Base-by-base conservation (phyloP, 2,113 vertebrate genomes). In the Lophotis ruficrista region DNA sequence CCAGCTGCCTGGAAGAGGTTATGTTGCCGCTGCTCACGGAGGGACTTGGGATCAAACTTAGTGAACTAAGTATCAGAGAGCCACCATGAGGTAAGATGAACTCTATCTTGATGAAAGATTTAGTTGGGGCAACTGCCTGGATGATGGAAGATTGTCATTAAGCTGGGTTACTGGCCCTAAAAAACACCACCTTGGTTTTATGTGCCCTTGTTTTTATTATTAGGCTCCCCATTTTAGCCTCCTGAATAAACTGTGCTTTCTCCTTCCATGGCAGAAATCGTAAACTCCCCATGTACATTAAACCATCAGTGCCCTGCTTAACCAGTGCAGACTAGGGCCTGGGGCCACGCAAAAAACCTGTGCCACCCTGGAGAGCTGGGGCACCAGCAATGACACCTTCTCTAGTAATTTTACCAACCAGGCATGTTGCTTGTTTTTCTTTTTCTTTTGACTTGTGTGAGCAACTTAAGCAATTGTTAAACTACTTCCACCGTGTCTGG, bases 191-290 rank as follows among this genome's bases (percentile, higher is more conserved):
- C 11, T 79, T 64, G 27, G 13, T 28, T 85, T 70, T 92, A 57
- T 0, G 0, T 45, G 24, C 12, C 11, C n/a, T 83, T n/a, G 38
- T 47, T 65, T 88, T 56, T 31, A 72, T n/a, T 43, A 41, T 16
- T 20, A 73, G 14, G 11, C 25, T 90, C 84, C 9, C 50, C 18
- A 21, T 15, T 81, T 77, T 38, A 93, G 28, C 15, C 19, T 24
- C 19, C 60, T 51, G 25, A 95, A 83, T 68, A 77, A 84, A 35
- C 20, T 33, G 5, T 62, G 24, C 7, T 81, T 83, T 82, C 64
- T 70, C 33, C 27, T 91, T 86, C 33, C 22, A 25, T 21, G 57
- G 45, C 30, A 76, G 31, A 73, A 81, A 60, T 35, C 28, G 53
- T 37, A 31, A 84, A 33, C 14, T 62, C 14, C 24, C 15, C 21